Base-by-base conservation (phyloP, 2,113 vertebrate genomes). In the Python bivittatus region DNA sequence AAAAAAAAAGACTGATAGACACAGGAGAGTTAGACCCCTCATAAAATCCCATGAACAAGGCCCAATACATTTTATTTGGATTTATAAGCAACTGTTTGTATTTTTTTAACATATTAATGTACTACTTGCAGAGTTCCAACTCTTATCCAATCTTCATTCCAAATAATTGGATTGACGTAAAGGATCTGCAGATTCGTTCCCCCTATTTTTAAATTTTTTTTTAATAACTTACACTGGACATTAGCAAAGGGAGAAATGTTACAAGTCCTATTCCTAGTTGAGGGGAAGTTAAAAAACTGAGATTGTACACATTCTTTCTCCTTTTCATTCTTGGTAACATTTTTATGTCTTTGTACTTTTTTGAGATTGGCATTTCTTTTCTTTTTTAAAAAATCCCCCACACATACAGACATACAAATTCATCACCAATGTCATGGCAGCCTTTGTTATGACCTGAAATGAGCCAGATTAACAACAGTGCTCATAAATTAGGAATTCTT, bases 381-480 rank as follows among this genome's bases (percentile, higher is more conserved):
- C 92, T 92, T 94, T 92, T 57, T 93, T 94, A 93, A 94, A 29
- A 88, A 79, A 42, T 29, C 2, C 4, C 29, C 20, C 64, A 83
- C 42, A 23, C 8, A 20, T 20, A 79, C 10, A 60, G 9, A 57
- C 54, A 57, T n/a, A 22, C 3, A 88, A 60, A 79, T 20, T 79
- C 12, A 96, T 87, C 94, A 20, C 52, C 23, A 86, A n/a, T 52
- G 93, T 54, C 57, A 85, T 91, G 92, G 90, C 29, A 85, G 87
- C 91, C 95, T 96, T 93, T 95, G 94, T 86, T 95, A 90, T 95
- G 95, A 94, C 96, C 91, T 94, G 90, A 91, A 92, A 54, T 92
- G 58, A 93, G 38, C n/a, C 92, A 93, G 27, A 88, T 38, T 90
- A 95, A 94, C 17, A 93, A 85, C 20, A 68, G 64, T 88, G 13